Base-by-base conservation (phyloP, 2,888 invertebrate species). In the Drosophila emarginata region DNA sequence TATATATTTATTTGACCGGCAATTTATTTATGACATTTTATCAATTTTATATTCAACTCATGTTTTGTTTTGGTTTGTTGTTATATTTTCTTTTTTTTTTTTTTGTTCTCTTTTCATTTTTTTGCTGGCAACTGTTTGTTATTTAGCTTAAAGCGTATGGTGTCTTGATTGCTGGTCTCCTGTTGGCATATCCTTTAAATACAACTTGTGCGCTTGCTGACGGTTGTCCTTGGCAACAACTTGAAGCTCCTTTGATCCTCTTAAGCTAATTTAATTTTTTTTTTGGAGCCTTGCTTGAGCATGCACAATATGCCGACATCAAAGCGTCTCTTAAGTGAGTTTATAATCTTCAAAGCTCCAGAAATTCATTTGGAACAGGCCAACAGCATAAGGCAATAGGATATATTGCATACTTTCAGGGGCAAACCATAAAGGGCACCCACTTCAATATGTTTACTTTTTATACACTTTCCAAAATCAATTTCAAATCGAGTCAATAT, bases 301-400 rank as follows among this genome's bases (percentile, higher is more conserved):
- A 72, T 67, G 75, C 78, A 69, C 58, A 64, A 58, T 21, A 67
- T 51, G 73, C 62, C 80, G 73, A 90, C 89, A 88, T 90, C 89
- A 91, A 91, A 90, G 85, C 84, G 73, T 63, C 84, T 77, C 82
- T 78, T 82, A 89, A 89, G 87, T 82, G 85, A 80, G 77, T 82
- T 89, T 86, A 74, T 76, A 89, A 89, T 89, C 89, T 89, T 90
- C 89, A 91, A 91, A 90, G 90, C 90, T 91, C 90, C 84, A 86
- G 89, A 87, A 89, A 90, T 91, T 89, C 87, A 89, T 81, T 67
- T 72, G 39, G 61, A 90, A 78, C 87, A 91, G 91, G 91, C 80
- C 67, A 67, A 5, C 91, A 91, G 90, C 64, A 9, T 1, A 2
- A 0, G 2, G 2, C 23, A 51, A 61, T 50, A 28, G 32, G 57